These are phyloP conservation scores for Gracilinanus agilis DNA, from an alignment of 2,113 vertebrate genomes.

Conservation along the genomic window DNA sequence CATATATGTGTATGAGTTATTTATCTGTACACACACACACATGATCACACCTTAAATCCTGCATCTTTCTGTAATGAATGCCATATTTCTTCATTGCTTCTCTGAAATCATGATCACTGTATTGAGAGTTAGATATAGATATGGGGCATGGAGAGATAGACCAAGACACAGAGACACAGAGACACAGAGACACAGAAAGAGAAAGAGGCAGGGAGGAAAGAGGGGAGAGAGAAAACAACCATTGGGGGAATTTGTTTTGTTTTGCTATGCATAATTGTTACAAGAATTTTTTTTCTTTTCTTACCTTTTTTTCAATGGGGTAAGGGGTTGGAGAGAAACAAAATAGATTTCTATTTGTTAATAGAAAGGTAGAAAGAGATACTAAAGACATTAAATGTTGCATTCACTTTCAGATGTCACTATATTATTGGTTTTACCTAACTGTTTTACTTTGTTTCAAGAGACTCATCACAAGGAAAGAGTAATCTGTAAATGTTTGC, in stretches of 20 bases:
- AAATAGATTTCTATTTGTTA: not conserved
- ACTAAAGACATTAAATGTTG: not conserved
- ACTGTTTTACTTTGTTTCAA: not conserved
- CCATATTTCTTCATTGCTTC: not conserved
- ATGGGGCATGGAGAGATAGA: too few species aligned
- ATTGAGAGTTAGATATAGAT: too few species aligned
- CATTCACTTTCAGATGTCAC: not conserved
- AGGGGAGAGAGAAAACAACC: too few species aligned
- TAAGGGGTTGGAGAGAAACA: not conserved
- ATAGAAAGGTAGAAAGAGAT: not conserved
- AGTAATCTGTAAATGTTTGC: not conserved
- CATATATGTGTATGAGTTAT: too few species aligned
- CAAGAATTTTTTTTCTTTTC: not conserved
- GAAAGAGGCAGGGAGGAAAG: not conserved
- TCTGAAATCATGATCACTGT: not conserved
- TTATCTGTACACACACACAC: not conserved
- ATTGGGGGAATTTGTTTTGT: not conserved
- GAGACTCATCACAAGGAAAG: not conserved
- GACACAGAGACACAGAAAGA: too few species aligned
- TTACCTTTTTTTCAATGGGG: not conserved
- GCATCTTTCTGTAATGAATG: not conserved
- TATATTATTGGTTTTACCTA: not conserved
- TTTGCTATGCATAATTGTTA: not conserved
- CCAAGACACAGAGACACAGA: too few species aligned
- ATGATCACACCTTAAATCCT: not conserved